Evolutionary conservation across 2,113 vertebrate genomes (phyloP), one percentile per base, ranked within the genome.

Genomic region (Nerophis ophidion): DNA sequence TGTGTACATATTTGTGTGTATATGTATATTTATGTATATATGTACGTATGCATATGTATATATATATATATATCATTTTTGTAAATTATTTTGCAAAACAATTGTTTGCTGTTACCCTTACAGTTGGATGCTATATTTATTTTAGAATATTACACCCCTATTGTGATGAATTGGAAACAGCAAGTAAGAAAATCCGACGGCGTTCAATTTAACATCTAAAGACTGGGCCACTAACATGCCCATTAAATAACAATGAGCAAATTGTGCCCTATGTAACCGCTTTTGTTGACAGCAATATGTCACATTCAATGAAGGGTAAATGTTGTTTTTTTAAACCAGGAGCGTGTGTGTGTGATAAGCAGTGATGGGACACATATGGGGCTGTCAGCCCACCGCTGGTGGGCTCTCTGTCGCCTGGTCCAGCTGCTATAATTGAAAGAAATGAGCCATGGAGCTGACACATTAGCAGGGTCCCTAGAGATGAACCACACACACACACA

Each of bases 351-450:
- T 0, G 52, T 80, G 87, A 87, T 88, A 88, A 86, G 80, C 75
- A 57, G 62, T 81, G 84, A 84, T 81, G 84, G 83, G 79, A 66
- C 79, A 69, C 85, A 66, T 86, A 87, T 75, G 79, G 79, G 85
- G 72, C 79, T 64, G 86, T 13, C 47, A 74, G 62, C 63, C 79
- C 83, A 81, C 82, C 75, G 74, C 76, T 76, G 83, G 82, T 87
- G 86, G 87, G 76, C 71, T 80, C 81, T 79, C n/a, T 17, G 36
- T 42, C 6, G 54, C 58, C 83, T 76, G 63, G 84, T 85, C 87
- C 15, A 11, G 75, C 73, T 83, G 54, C 70, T 61, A 59, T 88
- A 89, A 93, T 91, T 92, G 90, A 92, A 92, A 92, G 87, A 93
- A 89, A 92, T 75, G 83, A 93, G 86, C 79, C 86, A 81, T 87